These are phyloP conservation scores for Nymphalis polychloros DNA, from an alignment of 2,888 invertebrate genomes.

Conservation along the genomic window DNA sequence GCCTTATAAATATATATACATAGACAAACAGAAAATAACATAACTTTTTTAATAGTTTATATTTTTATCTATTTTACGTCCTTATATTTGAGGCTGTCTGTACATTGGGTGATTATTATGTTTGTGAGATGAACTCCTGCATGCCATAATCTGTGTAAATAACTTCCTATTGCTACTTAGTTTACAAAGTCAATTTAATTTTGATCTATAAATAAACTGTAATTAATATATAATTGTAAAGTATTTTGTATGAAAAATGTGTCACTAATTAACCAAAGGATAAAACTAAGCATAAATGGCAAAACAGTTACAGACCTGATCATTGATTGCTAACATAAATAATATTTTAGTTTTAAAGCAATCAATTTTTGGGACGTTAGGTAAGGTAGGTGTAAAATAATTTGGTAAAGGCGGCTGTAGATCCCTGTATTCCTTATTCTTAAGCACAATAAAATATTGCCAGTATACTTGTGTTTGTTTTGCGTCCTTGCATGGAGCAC, in stretches of 20 bases:
- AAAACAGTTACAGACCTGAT: not conserved
- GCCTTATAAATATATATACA: no score
- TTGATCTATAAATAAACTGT: not conserved
- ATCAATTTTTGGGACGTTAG: not conserved
- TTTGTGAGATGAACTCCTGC: conserved; percentile 14
- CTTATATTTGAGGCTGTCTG: not conserved
- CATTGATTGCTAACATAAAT: not conserved
- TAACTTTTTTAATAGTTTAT: no score
- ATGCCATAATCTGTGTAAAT: conserved; percentile 24
- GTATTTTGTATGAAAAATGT: not conserved
- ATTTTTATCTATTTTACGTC: no score
- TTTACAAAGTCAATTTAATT: not conserved
- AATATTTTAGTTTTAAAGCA: not conserved
- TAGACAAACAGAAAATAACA: not conserved
- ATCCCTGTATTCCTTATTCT: conserved; percentile 37
- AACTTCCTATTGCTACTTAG: conserved; percentile 11
- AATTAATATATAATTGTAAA: conserved; percentile 5
- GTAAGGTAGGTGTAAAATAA: conserved; percentile 23
- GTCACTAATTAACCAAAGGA: conserved; percentile 30
- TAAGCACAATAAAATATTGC: conserved; percentile 60
- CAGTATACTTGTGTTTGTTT: conserved; percentile 64
- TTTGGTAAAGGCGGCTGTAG: conserved; percentile 29
- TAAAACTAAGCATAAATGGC: not conserved
- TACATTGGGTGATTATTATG: conserved; percentile 2
- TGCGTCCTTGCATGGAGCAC: conserved; percentile 56